phyloP scores from a whole-genome alignment of 2,797 vertebrate species.

The Cottoperca gobio region DNA sequence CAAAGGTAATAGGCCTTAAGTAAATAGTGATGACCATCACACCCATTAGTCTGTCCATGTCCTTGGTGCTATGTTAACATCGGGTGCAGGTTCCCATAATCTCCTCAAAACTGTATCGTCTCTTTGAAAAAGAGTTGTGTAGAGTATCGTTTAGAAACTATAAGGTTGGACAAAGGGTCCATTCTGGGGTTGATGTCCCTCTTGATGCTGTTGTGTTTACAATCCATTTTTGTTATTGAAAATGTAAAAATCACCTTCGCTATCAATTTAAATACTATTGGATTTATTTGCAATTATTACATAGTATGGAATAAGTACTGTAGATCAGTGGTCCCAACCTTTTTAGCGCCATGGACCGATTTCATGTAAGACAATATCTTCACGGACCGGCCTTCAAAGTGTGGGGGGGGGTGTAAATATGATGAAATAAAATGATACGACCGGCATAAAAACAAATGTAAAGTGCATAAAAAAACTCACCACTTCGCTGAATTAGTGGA shows the following conservation, averaged over 20 bases:
- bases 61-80: neutral
- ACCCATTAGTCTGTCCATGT: neutral
- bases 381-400: too few species aligned
- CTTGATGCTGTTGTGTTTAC: neutral
- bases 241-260: neutral
- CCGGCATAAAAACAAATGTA: too few species aligned
- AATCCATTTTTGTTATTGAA: neutral
- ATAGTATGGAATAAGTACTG: neutral
- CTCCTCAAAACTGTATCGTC: neutral
- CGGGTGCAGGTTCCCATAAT: neutral
- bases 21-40: neutral
- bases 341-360: too few species aligned
- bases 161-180: neutral
- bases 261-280: neutral
- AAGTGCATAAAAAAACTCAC: too few species aligned
- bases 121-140: too few species aligned
- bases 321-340: too few species aligned
- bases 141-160: neutral
- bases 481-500: too few species aligned
- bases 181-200: neutral
- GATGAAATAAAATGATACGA: too few species aligned
- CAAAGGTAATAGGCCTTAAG: constrained; percentile 86
- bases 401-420: too few species aligned
- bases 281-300: neutral
- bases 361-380: too few species aligned